A percentile compares a stretch with the other conserved stretches of the same genome.
phyloP scores from a whole-genome alignment of 2,888 invertebrate genomes.

The Myathropa florea region DNA sequence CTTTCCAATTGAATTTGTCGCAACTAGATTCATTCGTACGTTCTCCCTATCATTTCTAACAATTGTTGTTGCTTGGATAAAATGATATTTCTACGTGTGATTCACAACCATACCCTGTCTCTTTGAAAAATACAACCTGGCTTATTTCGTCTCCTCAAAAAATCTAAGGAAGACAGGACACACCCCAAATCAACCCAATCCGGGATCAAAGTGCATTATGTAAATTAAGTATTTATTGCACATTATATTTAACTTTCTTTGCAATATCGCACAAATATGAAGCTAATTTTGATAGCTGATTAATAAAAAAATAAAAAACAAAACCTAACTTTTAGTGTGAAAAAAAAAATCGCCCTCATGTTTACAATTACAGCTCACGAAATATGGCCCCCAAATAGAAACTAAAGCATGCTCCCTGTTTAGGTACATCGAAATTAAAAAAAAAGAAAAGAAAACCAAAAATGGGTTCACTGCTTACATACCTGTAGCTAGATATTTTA shows the following conservation, averaged over 20 bases:
- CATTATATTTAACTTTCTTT: neutral
- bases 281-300: neutral
- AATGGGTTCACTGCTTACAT: conserved; percentile 58
- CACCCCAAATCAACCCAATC: conserved; percentile 44
- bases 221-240: conserved; percentile 36
- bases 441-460: neutral
- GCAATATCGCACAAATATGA: neutral
- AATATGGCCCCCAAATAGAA: conserved; percentile 42
- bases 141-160: neutral
- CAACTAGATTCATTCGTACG: neutral
- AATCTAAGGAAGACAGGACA: conserved; percentile 55
- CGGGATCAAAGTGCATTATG: conserved; percentile 63
- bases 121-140: conserved; percentile 12
- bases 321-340: neutral
- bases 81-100: conserved; percentile 36
- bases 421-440: neutral
- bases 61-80: conserved; percentile 33
- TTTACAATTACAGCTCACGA: conserved; percentile 28
- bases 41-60: neutral
- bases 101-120: conserved; percentile 55
- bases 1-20: conserved; percentile 31
- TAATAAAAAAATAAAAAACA: neutral
- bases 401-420: conserved; percentile 39
- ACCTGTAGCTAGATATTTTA: conserved; percentile 80
- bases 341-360: conserved; percentile 8